These are phyloP conservation scores for Marasmarcha lunaedactyla DNA, from an alignment of 2,888 invertebrate genomes.

Conservation along the genomic window DNA sequence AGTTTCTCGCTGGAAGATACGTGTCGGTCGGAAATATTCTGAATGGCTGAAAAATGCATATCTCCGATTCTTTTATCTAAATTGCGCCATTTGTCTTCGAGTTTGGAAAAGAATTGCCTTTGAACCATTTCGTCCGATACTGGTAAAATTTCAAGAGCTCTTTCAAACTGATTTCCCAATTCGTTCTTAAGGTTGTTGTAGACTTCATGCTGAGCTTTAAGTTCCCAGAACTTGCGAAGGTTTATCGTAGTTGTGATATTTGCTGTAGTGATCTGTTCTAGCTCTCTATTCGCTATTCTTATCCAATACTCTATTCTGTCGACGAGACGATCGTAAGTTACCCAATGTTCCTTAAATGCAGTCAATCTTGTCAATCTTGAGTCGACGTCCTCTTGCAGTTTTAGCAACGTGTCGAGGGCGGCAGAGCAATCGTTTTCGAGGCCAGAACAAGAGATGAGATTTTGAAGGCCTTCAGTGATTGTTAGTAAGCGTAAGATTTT, in stretches of 20 bases:
- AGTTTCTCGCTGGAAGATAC: conserved; percentile 82
- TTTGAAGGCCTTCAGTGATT: conserved; percentile 79
- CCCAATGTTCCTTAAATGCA: conserved; percentile 84
- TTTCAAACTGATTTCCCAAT: conserved; percentile 79
- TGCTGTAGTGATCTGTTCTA: conserved; percentile 75
- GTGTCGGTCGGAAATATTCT: conserved; percentile 78
- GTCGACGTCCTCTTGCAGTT: conserved; percentile 82
- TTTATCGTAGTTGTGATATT: conserved; percentile 76
- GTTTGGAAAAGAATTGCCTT: conserved; percentile 80
- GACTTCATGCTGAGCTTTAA: conserved; percentile 88
- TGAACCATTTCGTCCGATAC: conserved; percentile 88
- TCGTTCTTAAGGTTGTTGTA: conserved; percentile 82
- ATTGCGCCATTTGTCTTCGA: conserved; percentile 81
- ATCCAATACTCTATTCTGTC: conserved; percentile 84
- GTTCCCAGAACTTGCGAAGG: conserved; percentile 88
- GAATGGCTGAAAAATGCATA: conserved; percentile 76
- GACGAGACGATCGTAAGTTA: conserved; percentile 77
- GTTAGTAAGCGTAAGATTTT: conserved; percentile 80
- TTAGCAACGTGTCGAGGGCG: conserved; percentile 77
- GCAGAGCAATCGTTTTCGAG: conserved; percentile 80
- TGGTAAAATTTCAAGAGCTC: conserved; percentile 81
- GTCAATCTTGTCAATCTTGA: conserved; percentile 77
- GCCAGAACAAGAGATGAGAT: conserved; percentile 79
- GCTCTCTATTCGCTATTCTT: conserved; percentile 77
- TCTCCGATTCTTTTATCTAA: conserved; percentile 74